Evolutionary conservation across 2,113 vertebrate genomes (phyloP).

Genomic region (Chroicocephalus ridibundus): DNA sequence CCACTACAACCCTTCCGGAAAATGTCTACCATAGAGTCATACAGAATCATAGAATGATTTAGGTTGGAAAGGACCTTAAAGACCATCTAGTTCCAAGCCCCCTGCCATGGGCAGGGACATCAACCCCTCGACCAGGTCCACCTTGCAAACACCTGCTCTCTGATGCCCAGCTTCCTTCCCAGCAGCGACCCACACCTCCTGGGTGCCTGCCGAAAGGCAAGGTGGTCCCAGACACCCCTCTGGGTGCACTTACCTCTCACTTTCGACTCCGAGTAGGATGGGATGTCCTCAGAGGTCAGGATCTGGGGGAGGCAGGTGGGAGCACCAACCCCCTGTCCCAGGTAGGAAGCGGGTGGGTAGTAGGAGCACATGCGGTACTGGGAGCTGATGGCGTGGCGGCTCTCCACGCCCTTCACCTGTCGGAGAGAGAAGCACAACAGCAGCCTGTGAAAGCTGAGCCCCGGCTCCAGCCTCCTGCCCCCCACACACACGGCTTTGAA

Average conservation of each 20-base stretch:
- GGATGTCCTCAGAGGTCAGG: constrained; percentile 82
- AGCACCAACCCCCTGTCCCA: constrained; percentile 82
- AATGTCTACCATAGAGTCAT: background rate
- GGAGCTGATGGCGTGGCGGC: constrained; percentile 78
- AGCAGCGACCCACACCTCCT: background rate
- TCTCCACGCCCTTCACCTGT: constrained; percentile 85
- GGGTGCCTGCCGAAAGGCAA: background rate
- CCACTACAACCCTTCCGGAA: background rate
- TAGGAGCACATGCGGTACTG: constrained; percentile 94
- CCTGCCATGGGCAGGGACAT: background rate
- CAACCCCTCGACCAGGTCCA: background rate
- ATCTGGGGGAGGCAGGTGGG: constrained; percentile 78
- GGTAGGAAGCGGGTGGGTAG: constrained; percentile 84
- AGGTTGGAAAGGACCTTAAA: background rate
- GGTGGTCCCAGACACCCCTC: rapidly evolving
- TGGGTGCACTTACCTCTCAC: constrained; percentile 77
- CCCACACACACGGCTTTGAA: rapidly evolving
- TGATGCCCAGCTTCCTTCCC: background rate
- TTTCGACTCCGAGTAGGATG: constrained; percentile 79
- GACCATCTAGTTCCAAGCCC: background rate
- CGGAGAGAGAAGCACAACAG: constrained; percentile 20
- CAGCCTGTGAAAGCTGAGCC: background rate
- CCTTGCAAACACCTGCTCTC: background rate
- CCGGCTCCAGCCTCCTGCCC: rapidly evolving
- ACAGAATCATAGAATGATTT: background rate